Conservation (phyloP, 2,797 vertebrate species). For the Eulemur albifrons region DNA sequence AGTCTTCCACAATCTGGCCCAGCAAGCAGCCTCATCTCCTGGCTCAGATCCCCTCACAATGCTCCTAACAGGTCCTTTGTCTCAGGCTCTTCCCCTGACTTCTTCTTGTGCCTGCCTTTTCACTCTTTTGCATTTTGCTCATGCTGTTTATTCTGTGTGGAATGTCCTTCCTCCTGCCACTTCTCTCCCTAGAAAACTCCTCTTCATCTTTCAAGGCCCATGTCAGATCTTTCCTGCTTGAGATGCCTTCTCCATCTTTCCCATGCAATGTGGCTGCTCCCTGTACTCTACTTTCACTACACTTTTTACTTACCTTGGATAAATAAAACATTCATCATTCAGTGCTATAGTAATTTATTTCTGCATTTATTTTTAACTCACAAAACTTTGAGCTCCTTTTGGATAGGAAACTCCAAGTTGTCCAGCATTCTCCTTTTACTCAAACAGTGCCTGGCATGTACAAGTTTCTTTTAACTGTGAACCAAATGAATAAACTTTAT, state of each 20-base stretch:
- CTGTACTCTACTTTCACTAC: background rate
- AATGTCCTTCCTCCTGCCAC: background rate
- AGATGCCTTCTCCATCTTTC: background rate
- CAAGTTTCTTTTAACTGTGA: background rate
- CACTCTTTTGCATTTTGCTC: background rate
- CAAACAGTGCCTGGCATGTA: background rate
- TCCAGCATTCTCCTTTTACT: background rate
- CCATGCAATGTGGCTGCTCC: no score
- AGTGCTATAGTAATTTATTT: background rate
- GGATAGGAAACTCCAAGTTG: background rate
- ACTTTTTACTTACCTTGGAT: background rate
- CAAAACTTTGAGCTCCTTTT: background rate
- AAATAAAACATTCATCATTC: background rate
- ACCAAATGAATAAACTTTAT: background rate
- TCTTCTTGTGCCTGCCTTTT: background rate
- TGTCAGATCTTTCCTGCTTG: background rate
- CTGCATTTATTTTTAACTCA: background rate
- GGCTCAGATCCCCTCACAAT: background rate
- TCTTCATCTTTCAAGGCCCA: background rate
- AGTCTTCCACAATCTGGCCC: background rate
- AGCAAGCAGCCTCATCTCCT: background rate
- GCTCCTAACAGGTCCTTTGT: background rate
- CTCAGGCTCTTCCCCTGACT: background rate
- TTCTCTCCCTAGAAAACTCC: background rate
- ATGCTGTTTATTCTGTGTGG: background rate